Base-by-base conservation (phyloP, 2,888 invertebrate species). In the Crioceris asparagi region DNA sequence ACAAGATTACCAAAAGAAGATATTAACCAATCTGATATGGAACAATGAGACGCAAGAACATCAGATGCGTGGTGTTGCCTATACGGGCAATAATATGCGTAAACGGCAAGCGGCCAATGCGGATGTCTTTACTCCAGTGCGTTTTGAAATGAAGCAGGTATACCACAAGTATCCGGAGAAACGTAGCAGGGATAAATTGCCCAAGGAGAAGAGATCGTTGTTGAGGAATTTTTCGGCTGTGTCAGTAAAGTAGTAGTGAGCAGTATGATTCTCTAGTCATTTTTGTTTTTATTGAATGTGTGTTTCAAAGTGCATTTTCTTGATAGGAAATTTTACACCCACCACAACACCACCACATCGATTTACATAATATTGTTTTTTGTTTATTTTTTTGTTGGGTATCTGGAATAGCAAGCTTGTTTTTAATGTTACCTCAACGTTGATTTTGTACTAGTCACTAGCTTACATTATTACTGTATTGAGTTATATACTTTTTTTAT, bases 1-100 rank as follows among this genome's bases (percentile, higher is more conserved):
- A 1, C 78, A 79, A 53, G 86, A 92, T 60, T 94, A 93, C 56
- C 59, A 87, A 83, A 82, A 82, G 32, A 74, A 88, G 66, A 86
- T 96, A 44, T 90, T 92, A 56, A 75, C 83, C 53, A 87, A 93
- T 58, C 84, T 93, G 29, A 83, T 87, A 56, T 98, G 96, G 93
- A 97, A 94, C 67, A 94, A 94, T 64, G 96, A 97, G 57, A 87
- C 94, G 19, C 96, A 96, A 19, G 97, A 98, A 65, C 98, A 96
- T 88, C 94, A 97, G 62, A 74, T 98, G 30, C 84, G 85, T 61
- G 96, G 96, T 63, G 93, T 98, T 5, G 97, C 97, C 0, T 98
- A 98, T 65, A 93, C 96, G 5, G 97, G 97, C 0, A 98, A 98
- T 68, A 98, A 98, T 61, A 96, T 97, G 92, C 72, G 83, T 40